Base-by-base conservation (phyloP, 1,140 invertebrate species). In the Prorops nasuta region DNA sequence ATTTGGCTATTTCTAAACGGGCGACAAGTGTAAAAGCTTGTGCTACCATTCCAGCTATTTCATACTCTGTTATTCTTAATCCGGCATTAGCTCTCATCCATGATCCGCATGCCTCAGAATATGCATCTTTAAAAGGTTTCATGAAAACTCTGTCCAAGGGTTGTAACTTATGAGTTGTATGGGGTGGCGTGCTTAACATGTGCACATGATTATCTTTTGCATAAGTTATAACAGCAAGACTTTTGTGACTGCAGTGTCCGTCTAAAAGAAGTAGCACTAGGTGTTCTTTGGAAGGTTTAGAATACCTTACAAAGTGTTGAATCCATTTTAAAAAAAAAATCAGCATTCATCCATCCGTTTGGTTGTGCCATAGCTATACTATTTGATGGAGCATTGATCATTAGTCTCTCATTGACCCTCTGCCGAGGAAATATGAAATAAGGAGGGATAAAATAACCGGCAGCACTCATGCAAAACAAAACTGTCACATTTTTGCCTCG, bases 401-500 rank as follows among this genome's bases (percentile, higher is more conserved):
- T 42, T 4, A 58, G 20, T 7, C 52, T 22, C 10, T 48, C n/a
- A 21, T 58, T 56, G 15, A 48, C 38, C 31, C 43, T 43, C 21
- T 44, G 38, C 28, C 58, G 14, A 41, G 60, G 58, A 39, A 74
- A 74, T 20, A 77, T 54, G 28, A 76, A 58, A 32, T 71, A 48
- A 7, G 66, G 71, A 18, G 75, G 72, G 6, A 74, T 49, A 34
- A 46, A 64, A 48, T 54, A 46, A 3, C 71, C 69, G 15, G 41
- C 20, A 42, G 71, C 69, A 64, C 42, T 66, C 7, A 64, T 55
- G 34, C 59, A 60, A 41, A 58, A 68, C 43, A 68, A 64, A 15
- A 70, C 47, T 17, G 78, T 79, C 1, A 76, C 72, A 41, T 73
- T 72, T 12, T 65, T 56, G 12, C 74, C 74, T 19, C 69, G 47